A percentile compares a stretch with the other conserved stretches of the same genome.
phyloP scores from a whole-genome alignment of 2,113 vertebrate genomes.

The Sinocyclocheilus grahami region DNA sequence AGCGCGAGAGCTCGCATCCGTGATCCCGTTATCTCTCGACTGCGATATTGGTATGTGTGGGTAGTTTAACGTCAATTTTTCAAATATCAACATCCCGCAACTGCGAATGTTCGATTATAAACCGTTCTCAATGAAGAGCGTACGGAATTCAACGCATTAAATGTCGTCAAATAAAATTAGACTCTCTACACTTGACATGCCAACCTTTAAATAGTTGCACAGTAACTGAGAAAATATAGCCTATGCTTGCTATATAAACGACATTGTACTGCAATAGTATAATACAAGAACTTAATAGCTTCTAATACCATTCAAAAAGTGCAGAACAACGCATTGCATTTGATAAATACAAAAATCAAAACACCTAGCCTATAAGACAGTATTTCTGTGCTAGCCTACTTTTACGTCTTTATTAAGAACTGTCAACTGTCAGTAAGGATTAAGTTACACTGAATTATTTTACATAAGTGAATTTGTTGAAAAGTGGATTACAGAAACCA shows the following conservation, averaged over 20 bases:
- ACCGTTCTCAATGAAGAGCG: background rate
- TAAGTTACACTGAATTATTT: background rate
- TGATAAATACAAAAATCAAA: background rate
- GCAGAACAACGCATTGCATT: background rate
- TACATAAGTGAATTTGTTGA: background rate
- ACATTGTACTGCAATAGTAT: background rate
- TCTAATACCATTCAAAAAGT: too few species aligned
- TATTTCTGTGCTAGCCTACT: background rate
- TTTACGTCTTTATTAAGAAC: background rate
- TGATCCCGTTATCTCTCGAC: constrained; percentile 16
- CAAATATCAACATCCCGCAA: background rate
- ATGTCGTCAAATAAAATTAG: background rate
- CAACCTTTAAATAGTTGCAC: background rate
- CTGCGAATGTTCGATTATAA: background rate
- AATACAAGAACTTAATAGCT: background rate
- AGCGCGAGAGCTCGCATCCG: constrained; percentile 39
- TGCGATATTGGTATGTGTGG: background rate
- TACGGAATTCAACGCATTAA: background rate
- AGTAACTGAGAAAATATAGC: background rate
- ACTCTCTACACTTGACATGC: background rate
- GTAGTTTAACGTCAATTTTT: background rate
- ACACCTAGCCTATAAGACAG: background rate
- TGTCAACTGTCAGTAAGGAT: too few species aligned
- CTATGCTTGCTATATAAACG: background rate
- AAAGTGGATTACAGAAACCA: background rate